A percentile compares a stretch with the other conserved stretches of the same genome.
Evolutionary conservation across 53 echinoderm and acorn worm genomes (phyloP).

Genomic region (Mesocentrotus franciscanus): DNA sequence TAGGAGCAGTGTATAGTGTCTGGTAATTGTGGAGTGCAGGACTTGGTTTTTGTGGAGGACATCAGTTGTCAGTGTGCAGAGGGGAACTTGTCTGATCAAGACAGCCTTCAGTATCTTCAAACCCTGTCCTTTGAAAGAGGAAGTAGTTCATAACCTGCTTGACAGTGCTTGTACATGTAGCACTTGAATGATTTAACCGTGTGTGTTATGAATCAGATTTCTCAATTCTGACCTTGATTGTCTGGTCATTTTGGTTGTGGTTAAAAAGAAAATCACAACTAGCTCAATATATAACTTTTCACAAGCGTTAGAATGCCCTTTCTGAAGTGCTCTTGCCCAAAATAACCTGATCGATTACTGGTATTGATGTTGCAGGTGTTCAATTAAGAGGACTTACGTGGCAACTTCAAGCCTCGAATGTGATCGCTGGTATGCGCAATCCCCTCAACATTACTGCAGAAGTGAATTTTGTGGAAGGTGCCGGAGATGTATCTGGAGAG

Average conservation of each 20-base stretch:
- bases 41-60: background rate
- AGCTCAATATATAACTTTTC: background rate
- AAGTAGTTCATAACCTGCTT: conserved; percentile 26
- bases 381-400: conserved; percentile 80
- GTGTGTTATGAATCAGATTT: background rate
- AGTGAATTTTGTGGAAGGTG: conserved; percentile 71
- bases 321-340: background rate
- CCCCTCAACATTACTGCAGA: conserved; percentile 75
- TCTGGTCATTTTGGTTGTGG: background rate
- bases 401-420: conserved; percentile 75
- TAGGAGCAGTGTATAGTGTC: background rate
- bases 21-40: background rate
- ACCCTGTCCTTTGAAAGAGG: background rate
- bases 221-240: background rate
- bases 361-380: conserved; percentile 70
- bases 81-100: conserved; percentile 6
- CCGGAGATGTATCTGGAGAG: conserved; percentile 73
- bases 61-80: background rate
- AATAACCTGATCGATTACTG: background rate
- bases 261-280: background rate
- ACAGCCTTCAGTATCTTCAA: background rate
- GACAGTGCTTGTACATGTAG: background rate
- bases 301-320: background rate
- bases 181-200: background rate
- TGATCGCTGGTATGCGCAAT: conserved; percentile 86